Evolutionary conservation across 2,113 vertebrate species (phyloP).

Genomic region (Empidonax traillii): DNA sequence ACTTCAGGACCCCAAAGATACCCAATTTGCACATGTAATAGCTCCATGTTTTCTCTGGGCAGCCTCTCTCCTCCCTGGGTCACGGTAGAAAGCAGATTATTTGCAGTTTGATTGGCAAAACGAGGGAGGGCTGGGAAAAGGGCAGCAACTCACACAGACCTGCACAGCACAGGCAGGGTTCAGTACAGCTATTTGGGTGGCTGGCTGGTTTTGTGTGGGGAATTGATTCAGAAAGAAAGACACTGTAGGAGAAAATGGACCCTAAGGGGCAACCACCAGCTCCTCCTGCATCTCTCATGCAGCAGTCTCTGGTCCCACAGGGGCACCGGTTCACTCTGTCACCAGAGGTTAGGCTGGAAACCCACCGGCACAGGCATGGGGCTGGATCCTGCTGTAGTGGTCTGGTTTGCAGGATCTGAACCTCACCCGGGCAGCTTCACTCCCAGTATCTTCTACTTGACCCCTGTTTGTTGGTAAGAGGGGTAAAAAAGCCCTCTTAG

Average conservation of each 20-base stretch:
- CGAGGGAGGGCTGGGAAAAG: neutral
- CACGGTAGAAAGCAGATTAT: neutral
- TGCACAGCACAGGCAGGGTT: neutral
- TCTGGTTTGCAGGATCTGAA: neutral
- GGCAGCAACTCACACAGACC: neutral
- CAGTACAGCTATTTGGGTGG: neutral
- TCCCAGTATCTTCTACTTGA: neutral
- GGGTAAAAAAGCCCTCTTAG: neutral
- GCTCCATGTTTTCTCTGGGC: neutral
- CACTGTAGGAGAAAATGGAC: neutral
- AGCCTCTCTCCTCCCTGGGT: neutral
- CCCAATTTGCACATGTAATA: neutral
- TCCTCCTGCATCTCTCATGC: neutral
- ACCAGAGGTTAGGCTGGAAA: neutral
- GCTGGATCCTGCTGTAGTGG: neutral
- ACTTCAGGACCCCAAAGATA: neutral
- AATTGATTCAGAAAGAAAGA: neutral
- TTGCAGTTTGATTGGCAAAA: neutral
- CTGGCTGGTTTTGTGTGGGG: neutral
- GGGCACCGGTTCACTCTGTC: neutral
- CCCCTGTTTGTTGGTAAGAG: neutral
- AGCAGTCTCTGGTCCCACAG: neutral
- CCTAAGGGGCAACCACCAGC: neutral
- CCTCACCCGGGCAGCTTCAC: neutral
- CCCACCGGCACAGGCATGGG: fast-evolving